Evolutionary conservation across 2,888 invertebrate species (phyloP).

Genomic region (Diplolepis rosae): DNA sequence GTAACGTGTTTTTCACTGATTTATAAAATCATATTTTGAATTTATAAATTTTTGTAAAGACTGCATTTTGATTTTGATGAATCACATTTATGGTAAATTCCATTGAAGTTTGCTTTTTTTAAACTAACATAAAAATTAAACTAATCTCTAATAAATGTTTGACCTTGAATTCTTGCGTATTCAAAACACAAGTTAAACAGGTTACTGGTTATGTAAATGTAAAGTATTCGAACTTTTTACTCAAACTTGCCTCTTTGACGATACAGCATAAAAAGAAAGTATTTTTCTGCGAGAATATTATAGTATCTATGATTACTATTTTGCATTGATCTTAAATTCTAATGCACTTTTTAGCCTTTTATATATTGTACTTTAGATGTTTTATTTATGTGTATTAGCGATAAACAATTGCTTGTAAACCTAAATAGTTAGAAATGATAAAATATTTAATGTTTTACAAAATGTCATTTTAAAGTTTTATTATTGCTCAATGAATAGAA

Average conservation of each 20-base stretch:
- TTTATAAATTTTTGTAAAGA: no score
- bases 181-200: background rate
- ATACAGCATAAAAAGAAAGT: background rate
- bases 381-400: background rate
- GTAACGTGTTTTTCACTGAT: no score
- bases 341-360: background rate
- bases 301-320: background rate
- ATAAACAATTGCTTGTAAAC: background rate
- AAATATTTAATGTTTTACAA: background rate
- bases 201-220: slow-evolving; percentile 1
- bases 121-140: background rate
- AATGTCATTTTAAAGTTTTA: slow-evolving; percentile 12
- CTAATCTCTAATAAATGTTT: background rate
- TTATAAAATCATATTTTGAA: background rate
- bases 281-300: background rate
- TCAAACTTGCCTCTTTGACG: background rate
- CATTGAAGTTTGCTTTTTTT: background rate
- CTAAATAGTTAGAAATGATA: background rate
- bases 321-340: background rate
- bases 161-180: background rate
- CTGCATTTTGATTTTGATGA: no score
- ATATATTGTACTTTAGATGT: background rate
- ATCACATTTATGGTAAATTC: background rate
- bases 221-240: background rate
- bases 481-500: no score